Evolutionary conservation across 2,113 vertebrate genomes (phyloP), one percentile per base, ranked within the genome.

Genomic region (Perccottus glenii): DNA sequence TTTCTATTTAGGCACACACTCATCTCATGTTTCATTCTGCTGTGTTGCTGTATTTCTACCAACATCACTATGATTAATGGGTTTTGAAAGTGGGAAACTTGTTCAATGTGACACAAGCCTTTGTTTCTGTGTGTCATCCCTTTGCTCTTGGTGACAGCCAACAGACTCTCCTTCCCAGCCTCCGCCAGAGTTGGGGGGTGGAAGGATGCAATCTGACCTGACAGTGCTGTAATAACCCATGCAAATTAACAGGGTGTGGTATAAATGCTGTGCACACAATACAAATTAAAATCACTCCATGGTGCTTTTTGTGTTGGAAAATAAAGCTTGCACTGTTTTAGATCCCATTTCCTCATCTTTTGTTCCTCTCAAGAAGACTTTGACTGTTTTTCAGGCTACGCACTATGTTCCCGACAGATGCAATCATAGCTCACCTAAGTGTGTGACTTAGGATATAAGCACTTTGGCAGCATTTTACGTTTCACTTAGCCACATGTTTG

Each of bases 191-290:
- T 58, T 51, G 70, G 55, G 51, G 62, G 55, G 60, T 66, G 45
- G 32, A 61, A 60, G 77, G 75, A 78, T 70, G 53, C 51, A 83
- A 90, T 92, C 73, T 64, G 84, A 82, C 71, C 83, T 89, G 92
- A 90, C 91, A 91, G 82, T 66, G 27, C 65, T 15, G 87, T 88
- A 91, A 88, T 90, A 89, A 89, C 67, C 84, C 74, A 77, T 89
- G 89, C 87, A 90, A 90, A 92, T 91, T 77, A 83, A 83, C 74
- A 61, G 80, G 86, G 77, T 55, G 75, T 82, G 76, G 76, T 75
- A 61, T 49, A 84, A 81, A 88, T 86, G 88, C 78, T 76, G 69
- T 82, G 80, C 72, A 85, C 81, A 90, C 82, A 90, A 88, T 87
- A 73, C 78, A 73, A 57, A 92, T 93, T 91, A 82, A 89, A 89